Base-by-base conservation (phyloP, 2,113 vertebrate genomes). In the Nerophis ophidion region DNA sequence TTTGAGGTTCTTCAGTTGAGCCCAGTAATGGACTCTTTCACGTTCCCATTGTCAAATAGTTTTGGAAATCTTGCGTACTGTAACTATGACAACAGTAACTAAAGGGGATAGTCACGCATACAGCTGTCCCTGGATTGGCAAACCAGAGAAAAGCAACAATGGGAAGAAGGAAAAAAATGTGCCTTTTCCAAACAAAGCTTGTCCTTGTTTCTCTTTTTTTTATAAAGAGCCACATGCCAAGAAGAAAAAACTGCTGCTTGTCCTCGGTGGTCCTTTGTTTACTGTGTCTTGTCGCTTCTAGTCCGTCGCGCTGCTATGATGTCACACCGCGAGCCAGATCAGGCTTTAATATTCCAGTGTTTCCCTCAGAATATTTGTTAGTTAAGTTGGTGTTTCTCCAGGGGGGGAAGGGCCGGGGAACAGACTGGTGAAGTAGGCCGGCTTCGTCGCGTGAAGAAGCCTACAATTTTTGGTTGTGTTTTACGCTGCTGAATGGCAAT, bases 141-240 rank as follows among this genome's bases (percentile, higher is more conserved):
- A 35, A 26, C 26, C 26, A n/a, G 8, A 54, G 10, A 34, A 17
- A 10, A 11, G 53, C 15, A 38, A 42, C 36, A 42, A 40, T 42
- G n/a, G n/a, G 53, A 40, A 42, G 53, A 56, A 56, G 40, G 40
- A 56, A n/a, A 40, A 26, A 55, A 55, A 17, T 6, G n/a, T 13
- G 54, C 42, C n/a, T 56, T 56, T 56, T 17, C n/a, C 9, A 56
- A 56, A 56, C 53, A 56, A 56, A 40, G 53, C n/a, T 11, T 42
- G 53, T 42, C 36, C 53, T 56, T 40, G 38, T 40, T 8, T 40
- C 13, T 54, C n/a, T 53, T 34, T 6, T 53, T 52, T 40, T 42
- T 42, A 19, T 42, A 56, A 3, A 56, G n/a, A 56, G 36, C 54
- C 10, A 19, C 12, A 16, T 1, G 36, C 38, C 36, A 19, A 17